Conservation (phyloP, 2,113 vertebrate species). For the Cardinalis cardinalis region DNA sequence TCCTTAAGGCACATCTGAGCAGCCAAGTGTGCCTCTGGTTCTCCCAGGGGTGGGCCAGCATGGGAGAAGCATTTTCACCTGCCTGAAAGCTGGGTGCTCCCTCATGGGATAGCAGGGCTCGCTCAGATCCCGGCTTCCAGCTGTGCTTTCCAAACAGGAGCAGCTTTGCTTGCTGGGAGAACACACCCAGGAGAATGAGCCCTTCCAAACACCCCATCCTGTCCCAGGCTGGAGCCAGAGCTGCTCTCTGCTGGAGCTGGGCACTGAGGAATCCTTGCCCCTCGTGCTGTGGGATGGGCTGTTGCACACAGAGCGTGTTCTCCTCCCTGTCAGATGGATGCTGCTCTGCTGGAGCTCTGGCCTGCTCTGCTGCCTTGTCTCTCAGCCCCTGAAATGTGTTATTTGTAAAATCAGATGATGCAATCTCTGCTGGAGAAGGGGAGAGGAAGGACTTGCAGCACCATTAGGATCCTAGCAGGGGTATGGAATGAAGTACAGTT, state of each 20-base stretch:
- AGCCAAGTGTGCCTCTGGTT: neutral
- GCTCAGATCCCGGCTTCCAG: neutral
- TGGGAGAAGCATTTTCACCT: neutral
- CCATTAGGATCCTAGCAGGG: constrained; percentile 57
- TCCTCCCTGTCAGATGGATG: constrained; percentile 57
- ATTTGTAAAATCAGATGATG: constrained; percentile 53
- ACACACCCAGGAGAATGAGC: neutral
- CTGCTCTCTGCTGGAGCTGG: neutral
- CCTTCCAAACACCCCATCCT: neutral
- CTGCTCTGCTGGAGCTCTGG: constrained; percentile 71
- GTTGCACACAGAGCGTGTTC: neutral
- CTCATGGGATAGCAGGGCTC: constrained; percentile 11
- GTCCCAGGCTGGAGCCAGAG: neutral
- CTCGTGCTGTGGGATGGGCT: constrained; percentile 10
- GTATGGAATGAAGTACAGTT: constrained; percentile 60
- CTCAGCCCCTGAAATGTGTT: constrained; percentile 54
- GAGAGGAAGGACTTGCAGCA: constrained; percentile 44
- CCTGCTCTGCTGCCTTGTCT: constrained; percentile 51
- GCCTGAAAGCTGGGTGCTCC: constrained; percentile 41
- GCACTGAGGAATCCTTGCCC: neutral
- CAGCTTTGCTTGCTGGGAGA: constrained; percentile 3
- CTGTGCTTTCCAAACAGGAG: constrained; percentile 19
- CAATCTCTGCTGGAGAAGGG: constrained; percentile 54
- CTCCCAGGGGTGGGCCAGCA: constrained; percentile 23
- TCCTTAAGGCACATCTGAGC: neutral